phyloP scores from a whole-genome alignment of 2,113 vertebrate genomes.

The Tapirus terrestris region DNA sequence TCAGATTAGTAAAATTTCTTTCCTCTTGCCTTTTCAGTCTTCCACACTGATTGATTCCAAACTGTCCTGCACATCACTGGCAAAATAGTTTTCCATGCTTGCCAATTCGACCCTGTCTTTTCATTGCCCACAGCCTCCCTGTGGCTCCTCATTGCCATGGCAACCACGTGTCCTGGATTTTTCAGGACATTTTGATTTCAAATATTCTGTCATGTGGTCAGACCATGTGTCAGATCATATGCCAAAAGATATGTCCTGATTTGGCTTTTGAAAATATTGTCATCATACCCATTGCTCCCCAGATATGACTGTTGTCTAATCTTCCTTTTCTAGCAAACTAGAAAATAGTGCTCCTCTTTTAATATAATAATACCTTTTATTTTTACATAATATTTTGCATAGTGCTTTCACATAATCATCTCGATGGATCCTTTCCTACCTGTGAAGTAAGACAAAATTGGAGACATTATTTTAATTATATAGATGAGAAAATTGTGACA shows the following conservation, averaged over 20 bases:
- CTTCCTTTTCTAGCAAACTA: conserved; percentile 2
- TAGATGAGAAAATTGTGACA: not conserved
- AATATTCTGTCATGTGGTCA: conserved; percentile 78
- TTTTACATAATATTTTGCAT: not conserved
- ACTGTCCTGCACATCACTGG: conserved; percentile 72
- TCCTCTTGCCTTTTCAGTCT: conserved; percentile 45
- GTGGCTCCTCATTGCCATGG: conserved; percentile 77
- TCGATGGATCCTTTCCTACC: not conserved
- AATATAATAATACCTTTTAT: not conserved
- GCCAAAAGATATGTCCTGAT: conserved; percentile 66
- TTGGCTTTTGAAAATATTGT: conserved; percentile 58
- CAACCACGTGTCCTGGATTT: conserved; percentile 79
- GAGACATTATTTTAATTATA: not conserved
- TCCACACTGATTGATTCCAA: conserved; percentile 61
- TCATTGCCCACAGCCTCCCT: conserved; percentile 76
- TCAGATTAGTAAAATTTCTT: conserved; percentile 20
- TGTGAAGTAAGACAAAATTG: not conserved
- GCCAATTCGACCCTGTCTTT: conserved; percentile 77
- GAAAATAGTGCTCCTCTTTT: not conserved
- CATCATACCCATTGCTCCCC: not conserved
- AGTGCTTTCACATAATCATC: not conserved
- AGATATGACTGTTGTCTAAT: not conserved
- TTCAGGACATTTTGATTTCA: conserved; percentile 75
- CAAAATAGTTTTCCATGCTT: conserved; percentile 67
- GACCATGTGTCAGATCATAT: conserved; percentile 77